Base-by-base conservation (phyloP, 2,888 invertebrate species). In the Allacma fusca region DNA sequence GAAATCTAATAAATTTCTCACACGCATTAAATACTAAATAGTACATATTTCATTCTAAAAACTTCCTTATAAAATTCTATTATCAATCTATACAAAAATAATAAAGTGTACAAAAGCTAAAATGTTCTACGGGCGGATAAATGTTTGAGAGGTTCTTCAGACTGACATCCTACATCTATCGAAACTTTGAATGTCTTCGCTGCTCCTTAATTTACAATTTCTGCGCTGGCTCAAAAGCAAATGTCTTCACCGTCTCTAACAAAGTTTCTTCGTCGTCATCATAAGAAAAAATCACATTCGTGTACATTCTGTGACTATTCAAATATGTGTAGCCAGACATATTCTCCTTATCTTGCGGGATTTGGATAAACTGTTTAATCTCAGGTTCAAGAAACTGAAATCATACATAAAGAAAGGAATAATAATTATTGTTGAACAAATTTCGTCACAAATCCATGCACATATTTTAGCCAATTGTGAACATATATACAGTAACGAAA, bases 231-330 rank as follows among this genome's bases (percentile, higher is more conserved):
- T 50, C 7, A 34, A 73, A 23, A 12, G 69, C 4, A 19, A 57
- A 69, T 16, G 34, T 62, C 19, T 40, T 21, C n/a, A 72, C 43
- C 23, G 44, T 34, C 28, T 77, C 77, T 4, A 77, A 26, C 23
- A 28, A 72, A 9, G 71, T 59, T 50, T 77, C 77, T 24, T 77
- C 77, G 26, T 77, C 77, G 21, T 77, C 77, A 72, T 77, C 77
- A n/a, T 71, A 29, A 9, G 77, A 77, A 19, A 62, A 62, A 44
- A 77, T 65, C 4, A 76, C 44, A 13, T 64, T 73, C 28, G 57
- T n/a, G 29, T 71, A 71, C 28, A 62, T 73, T 21, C 23, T 23
- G 21, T 34, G 73, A 1, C 9, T n/a, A 57, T 72, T 57, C n/a
- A 40, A 40, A 59, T 72, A 72, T 1, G 29, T 29, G 73, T 73